Evolutionary conservation across 2,888 invertebrate species (phyloP).

Genomic region (Abrostola tripartita): DNA sequence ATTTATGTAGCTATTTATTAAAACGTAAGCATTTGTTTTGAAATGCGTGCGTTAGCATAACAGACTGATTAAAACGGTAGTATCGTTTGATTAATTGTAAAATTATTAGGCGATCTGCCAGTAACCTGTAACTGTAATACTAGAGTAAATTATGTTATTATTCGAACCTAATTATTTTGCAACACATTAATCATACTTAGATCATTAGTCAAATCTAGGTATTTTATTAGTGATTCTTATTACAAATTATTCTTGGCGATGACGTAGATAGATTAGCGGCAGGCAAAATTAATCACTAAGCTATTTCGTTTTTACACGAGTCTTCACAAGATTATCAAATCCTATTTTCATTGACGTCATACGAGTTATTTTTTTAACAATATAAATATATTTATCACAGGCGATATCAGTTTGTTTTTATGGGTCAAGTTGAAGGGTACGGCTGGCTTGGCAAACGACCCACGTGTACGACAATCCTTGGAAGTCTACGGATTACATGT

Average conservation of each 20-base stretch:
- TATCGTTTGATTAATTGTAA: conserved; percentile 12
- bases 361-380: conserved; percentile 9
- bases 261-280: too few relatives aligned
- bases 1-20: conserved; percentile 43
- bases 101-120: background rate
- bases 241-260: too few relatives aligned
- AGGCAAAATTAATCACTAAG: too few relatives aligned
- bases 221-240: too few relatives aligned
- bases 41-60: conserved; percentile 24
- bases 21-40: conserved; percentile 10
- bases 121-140: background rate
- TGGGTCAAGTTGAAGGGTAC: conserved; percentile 34
- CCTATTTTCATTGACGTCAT: conserved; percentile 3
- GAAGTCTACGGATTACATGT: conserved; percentile 1
- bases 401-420: conserved; percentile 15
- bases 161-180: background rate
- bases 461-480: conserved; percentile 16
- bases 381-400: conserved; percentile 10
- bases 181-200: conserved; percentile 7
- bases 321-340: conserved; percentile 36
- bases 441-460: background rate
- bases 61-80: conserved; percentile 13
- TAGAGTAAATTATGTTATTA: background rate
- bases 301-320: conserved; percentile 49
- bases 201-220: background rate